Evolutionary conservation across 2,113 vertebrate genomes (phyloP).

Genomic region (Dermatemys mawii): DNA sequence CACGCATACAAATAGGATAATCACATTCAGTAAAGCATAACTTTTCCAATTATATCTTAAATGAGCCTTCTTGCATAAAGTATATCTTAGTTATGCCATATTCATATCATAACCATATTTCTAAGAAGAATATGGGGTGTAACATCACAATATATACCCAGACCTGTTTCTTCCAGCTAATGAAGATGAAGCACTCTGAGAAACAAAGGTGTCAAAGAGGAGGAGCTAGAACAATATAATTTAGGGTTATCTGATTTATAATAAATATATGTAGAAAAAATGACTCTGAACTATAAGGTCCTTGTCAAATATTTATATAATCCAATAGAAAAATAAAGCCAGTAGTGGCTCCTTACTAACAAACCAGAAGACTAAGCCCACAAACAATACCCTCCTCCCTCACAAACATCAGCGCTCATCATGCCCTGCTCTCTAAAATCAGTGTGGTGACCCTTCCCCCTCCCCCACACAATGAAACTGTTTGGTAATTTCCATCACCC

Average conservation of each 20-base stretch:
- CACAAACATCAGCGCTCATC: not conserved
- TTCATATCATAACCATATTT: too few relatives aligned
- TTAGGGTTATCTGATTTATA: not conserved
- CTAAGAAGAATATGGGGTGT: too few relatives aligned
- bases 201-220: not conserved
- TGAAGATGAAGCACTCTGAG: not conserved
- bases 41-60: too few relatives aligned
- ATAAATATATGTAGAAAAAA: too few relatives aligned
- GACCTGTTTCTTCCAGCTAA: not conserved
- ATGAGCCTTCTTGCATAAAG: too few relatives aligned
- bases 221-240: not conserved
- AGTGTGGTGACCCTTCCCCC: too few relatives aligned
- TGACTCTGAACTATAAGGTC: not conserved
- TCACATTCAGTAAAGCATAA: too few relatives aligned
- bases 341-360: accelerated
- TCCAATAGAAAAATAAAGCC: accelerated
- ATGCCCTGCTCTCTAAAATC: too few relatives aligned
- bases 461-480: not conserved
- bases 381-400: not conserved
- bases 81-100: too few relatives aligned
- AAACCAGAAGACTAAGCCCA: not conserved
- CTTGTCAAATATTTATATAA: not conserved
- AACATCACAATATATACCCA: not conserved
- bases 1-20: too few relatives aligned
- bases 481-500: not conserved